Conservation (phyloP, 2,888 invertebrate genomes). For the Gymnocheta viridis region DNA sequence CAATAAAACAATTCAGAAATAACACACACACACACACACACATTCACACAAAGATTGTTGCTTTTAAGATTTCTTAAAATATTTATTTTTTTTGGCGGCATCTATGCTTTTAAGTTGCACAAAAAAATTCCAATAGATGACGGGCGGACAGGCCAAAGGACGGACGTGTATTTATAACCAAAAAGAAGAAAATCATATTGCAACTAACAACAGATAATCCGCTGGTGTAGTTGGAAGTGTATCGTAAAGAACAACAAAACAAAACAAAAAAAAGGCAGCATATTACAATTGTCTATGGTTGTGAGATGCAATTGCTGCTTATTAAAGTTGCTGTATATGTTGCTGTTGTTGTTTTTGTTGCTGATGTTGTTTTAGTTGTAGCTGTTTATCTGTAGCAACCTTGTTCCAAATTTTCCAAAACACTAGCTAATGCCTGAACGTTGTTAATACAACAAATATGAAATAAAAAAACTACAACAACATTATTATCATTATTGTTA, state of each 20-base stretch:
- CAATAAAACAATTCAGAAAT: conserved; percentile 31
- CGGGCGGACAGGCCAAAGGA: conserved; percentile 6
- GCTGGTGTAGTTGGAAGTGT: conserved; percentile 50
- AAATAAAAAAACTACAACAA: conserved; percentile 34
- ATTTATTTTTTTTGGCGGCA: conserved; percentile 58
- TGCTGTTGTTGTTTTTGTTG: conserved; percentile 21
- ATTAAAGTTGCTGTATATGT: neutral
- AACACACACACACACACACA: no score
- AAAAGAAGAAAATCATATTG: conserved; percentile 42
- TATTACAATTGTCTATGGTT: conserved; percentile 56
- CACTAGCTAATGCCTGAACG: conserved; percentile 61
- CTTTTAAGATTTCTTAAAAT: neutral
- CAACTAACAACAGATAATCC: conserved; percentile 44
- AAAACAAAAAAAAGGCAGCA: conserved; percentile 42
- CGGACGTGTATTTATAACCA: neutral
- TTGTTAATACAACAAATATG: conserved; percentile 45
- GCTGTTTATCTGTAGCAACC: conserved; percentile 67
- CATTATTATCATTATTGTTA: conserved; percentile 60
- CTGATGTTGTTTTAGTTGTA: conserved; percentile 23
- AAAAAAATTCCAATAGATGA: conserved; percentile 11
- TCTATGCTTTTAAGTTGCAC: conserved; percentile 58
- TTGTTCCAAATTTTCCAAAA: conserved; percentile 68
- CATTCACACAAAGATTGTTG: neutral
- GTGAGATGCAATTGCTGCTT: conserved; percentile 53
- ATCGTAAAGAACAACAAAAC: conserved; percentile 19